Conservation (phyloP, 2,888 invertebrate genomes). For the Steinernema carpocapsae region DNA sequence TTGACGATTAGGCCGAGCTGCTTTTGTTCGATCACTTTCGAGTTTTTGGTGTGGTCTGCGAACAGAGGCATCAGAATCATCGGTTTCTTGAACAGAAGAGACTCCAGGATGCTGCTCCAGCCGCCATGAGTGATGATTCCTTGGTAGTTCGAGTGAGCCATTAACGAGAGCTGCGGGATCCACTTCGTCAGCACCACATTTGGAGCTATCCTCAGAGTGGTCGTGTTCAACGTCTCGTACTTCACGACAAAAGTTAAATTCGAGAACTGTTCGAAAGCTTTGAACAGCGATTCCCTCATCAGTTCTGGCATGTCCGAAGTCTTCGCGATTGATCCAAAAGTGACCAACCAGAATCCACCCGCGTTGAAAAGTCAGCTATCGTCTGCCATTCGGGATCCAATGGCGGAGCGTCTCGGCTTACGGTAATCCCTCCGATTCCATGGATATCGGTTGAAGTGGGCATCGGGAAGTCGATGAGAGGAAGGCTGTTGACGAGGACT, state of each 20-base stretch:
- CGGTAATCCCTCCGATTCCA: conserved; percentile 54
- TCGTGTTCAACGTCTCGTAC: conserved; percentile 42
- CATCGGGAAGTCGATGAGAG: conserved; percentile 59
- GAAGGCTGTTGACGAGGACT: conserved; percentile 56
- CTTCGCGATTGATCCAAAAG: conserved; percentile 63
- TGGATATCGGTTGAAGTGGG: conserved; percentile 54
- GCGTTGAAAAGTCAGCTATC: conserved; percentile 47
- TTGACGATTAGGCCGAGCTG: conserved; percentile 55
- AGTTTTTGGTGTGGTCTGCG: conserved; percentile 60
- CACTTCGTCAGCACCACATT: conserved; percentile 55
- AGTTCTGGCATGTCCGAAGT: conserved; percentile 56
- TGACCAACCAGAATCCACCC: conserved; percentile 53
- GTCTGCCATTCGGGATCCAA: conserved; percentile 49
- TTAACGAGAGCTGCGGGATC: conserved; percentile 60
- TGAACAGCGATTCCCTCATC: conserved; percentile 46
- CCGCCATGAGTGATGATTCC: conserved; percentile 64
- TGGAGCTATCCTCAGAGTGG: conserved; percentile 35
- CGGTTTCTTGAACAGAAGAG: conserved; percentile 51
- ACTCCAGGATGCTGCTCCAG: conserved; percentile 62
- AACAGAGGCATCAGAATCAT: conserved; percentile 65
- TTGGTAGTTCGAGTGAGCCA: conserved; percentile 58
- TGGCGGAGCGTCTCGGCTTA: conserved; percentile 38
- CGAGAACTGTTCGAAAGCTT: conserved; percentile 52
- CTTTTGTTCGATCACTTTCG: conserved; percentile 53
- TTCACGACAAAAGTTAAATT: conserved; percentile 61